Conservation (phyloP, 2,888 invertebrate genomes). For the Chorisops tibialis region DNA sequence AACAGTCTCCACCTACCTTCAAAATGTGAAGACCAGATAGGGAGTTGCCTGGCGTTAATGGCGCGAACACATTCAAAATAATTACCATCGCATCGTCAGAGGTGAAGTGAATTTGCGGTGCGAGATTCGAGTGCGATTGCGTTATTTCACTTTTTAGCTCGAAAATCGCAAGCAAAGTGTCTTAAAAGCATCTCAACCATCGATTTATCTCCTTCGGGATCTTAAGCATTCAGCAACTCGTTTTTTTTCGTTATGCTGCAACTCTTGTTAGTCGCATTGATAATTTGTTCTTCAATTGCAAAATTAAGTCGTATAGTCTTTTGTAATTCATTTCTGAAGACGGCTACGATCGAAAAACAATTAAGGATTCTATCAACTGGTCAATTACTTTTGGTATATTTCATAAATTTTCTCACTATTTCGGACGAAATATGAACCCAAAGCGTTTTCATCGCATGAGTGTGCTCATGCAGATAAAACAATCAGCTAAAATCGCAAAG, state of each 20-base stretch:
- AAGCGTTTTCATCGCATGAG: background rate
- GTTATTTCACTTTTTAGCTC: background rate
- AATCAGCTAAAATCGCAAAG: slow-evolving; percentile 4
- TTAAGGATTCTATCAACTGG: background rate
- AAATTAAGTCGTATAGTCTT: too few species aligned
- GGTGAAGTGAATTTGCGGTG: too few species aligned
- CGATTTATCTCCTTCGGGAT: background rate
- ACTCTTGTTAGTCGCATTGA: too few species aligned
- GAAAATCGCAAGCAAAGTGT: background rate
- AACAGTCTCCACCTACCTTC: slow-evolving; percentile 4
- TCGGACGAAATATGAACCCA: background rate
- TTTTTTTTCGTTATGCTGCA: too few species aligned
- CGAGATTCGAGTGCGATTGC: background rate
- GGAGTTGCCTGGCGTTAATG: slow-evolving; percentile 21
- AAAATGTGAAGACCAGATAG: slow-evolving; percentile 14
- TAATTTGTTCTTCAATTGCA: too few species aligned
- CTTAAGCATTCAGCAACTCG: too few species aligned
- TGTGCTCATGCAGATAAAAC: slow-evolving; percentile 8
- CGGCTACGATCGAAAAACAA: background rate
- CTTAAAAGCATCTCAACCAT: background rate
- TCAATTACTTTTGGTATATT: background rate
- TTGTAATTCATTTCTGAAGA: slow-evolving; percentile 9
- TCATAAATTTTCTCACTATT: slow-evolving; percentile 3
- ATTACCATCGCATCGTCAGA: slow-evolving; percentile 19
- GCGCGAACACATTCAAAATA: slow-evolving; percentile 25